Evolutionary conservation across 2,888 invertebrate genomes (phyloP), one percentile per base, ranked within the genome.

Genomic region (Augiades crinisus): DNA sequence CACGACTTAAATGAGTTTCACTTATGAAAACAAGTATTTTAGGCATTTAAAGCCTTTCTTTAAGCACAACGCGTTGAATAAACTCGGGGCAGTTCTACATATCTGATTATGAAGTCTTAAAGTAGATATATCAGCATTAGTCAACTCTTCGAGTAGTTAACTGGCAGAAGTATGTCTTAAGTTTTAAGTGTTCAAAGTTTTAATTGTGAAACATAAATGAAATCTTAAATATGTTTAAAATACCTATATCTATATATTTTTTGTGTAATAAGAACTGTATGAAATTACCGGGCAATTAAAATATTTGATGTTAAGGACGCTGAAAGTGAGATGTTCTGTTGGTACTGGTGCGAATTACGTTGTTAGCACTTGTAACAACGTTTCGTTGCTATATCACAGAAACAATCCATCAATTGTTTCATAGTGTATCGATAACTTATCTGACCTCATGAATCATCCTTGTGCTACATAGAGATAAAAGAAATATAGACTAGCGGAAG

Each of bases 391-490:
- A 5, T 31, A n/a, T 36, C 24, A 45, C 6, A 19, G 37, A 13
- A 37, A 31, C 38, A 38, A 47, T 41, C 22, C 27, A 34, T 13
- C 41, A 24, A 41, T 33, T 40, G 22, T 41, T 41, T 41, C 30
- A 12, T 41, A 41, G 24, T 6, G 13, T 27, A 49, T 41, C 34
- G 34, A 43, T 41, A 43, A 43, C 41, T 34, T 34, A 27, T 27
- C 41, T 19, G 41, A 41, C 49, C 41, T 50, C 12, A 50, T 36
- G 24, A 43, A 12, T 27, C 34, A 27, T 36, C 50, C 50, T 50
- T 50, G 50, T 50, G 7, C 50, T 36, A 41, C 17, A 43, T 41
- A 21, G 8, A 36, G 24, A 19, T 27, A 36, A 22, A 27, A 36
- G 14, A 12, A 36, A 44, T 44, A 46, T 22, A 46, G 17, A 27